Evolutionary conservation across 2,113 vertebrate genomes (phyloP).

Genomic region (Malurus cyaneus): DNA sequence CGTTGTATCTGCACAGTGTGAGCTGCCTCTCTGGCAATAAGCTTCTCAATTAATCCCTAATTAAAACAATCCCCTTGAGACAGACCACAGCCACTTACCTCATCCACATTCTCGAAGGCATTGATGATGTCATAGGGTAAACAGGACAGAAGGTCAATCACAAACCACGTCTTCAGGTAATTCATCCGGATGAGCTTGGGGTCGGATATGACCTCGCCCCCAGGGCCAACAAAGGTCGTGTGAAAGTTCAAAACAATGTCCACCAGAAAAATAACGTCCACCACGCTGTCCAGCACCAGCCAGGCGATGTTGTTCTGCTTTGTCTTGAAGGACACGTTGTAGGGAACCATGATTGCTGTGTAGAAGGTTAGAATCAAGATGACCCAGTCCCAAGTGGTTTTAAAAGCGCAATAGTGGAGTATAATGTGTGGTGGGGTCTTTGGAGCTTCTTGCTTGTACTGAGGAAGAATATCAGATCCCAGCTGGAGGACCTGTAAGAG

Average conservation of each 20-base stretch:
- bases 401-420: constrained; percentile 97
- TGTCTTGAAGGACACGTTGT: constrained; percentile 96
- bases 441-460: constrained; percentile 98
- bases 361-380: constrained; percentile 98
- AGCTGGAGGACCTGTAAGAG: constrained; percentile 90
- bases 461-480: constrained; percentile 95
- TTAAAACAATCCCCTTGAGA: not conserved
- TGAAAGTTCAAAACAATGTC: constrained; percentile 98
- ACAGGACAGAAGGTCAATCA: constrained; percentile 96
- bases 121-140: constrained; percentile 99
- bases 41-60: not conserved
- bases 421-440: constrained; percentile 98
- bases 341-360: constrained; percentile 98
- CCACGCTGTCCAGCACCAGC: constrained; percentile 97
- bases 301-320: constrained; percentile 98
- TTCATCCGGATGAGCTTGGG: constrained; percentile 98
- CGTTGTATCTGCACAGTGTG: not conserved
- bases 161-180: constrained; percentile 98
- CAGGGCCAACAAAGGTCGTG: constrained; percentile 95
- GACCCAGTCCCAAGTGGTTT: constrained; percentile 99
- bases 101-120: constrained; percentile 98
- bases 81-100: constrained; percentile 75
- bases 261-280: constrained; percentile 96
- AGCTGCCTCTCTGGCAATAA: not conserved
- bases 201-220: constrained; percentile 97